Percentiles rank a stretch among this genome's conserved stretches.
phyloP scores from a whole-genome alignment of 2,888 invertebrate genomes.

The Hirudinaria manillensis region DNA sequence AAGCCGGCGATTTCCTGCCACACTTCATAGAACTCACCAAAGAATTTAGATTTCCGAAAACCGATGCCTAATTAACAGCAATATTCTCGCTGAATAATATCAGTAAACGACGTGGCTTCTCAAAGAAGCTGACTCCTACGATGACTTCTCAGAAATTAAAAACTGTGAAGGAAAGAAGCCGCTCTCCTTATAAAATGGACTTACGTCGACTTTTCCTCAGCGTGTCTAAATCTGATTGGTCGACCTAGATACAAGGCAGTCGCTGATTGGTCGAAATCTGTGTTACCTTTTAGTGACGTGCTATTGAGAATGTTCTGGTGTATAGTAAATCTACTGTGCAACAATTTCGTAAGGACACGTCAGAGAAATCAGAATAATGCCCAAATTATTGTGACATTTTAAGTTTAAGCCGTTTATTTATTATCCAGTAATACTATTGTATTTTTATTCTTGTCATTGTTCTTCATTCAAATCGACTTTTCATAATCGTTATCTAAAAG shows the following conservation, averaged over 20 bases:
- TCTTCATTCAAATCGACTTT: too few relatives aligned
- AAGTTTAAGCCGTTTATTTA: too few relatives aligned
- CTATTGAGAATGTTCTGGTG: background rate
- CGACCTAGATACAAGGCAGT: background rate
- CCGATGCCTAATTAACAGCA: background rate
- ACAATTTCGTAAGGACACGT: slow-evolving; percentile 5
- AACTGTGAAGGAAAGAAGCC: background rate
- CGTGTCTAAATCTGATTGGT: slow-evolving; percentile 7
- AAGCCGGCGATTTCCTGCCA: too few relatives aligned
- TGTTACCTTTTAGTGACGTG: slow-evolving; percentile 4
- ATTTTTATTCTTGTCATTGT: too few relatives aligned
- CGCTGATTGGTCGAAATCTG: slow-evolving; percentile 1
- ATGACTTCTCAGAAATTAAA: background rate
- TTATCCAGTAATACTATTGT: too few relatives aligned
- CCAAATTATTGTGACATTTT: background rate
- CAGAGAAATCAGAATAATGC: background rate
- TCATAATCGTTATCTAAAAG: too few relatives aligned
- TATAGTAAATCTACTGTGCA: background rate
- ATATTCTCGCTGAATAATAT: background rate
- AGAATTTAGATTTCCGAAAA: background rate
- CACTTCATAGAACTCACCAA: too few relatives aligned
- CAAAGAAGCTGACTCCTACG: background rate
- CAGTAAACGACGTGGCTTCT: background rate
- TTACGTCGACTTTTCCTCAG: background rate
- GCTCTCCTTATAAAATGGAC: background rate